These are phyloP conservation scores for Xanthostigma xanthostigma DNA, from an alignment of 2,888 invertebrate genomes.

Conservation along the genomic window DNA sequence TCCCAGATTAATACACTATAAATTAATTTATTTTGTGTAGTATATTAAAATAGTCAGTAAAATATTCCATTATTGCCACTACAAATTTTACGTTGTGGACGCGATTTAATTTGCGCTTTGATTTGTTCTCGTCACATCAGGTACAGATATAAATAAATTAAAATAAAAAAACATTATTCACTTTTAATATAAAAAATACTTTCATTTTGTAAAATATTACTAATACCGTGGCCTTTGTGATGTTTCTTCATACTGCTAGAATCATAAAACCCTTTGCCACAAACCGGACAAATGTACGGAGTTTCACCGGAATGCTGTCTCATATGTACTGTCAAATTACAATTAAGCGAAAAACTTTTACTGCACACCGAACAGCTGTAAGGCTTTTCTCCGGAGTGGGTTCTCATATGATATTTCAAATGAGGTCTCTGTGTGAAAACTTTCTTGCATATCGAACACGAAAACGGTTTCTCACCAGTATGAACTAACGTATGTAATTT, in stretches of 20 bases:
- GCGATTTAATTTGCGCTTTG: too few species aligned
- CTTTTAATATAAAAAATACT: too few species aligned
- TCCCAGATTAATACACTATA: too few species aligned
- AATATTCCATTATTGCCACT: too few species aligned
- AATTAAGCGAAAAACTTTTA: conserved; percentile 22
- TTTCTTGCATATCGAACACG: conserved; percentile 80
- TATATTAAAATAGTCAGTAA: too few species aligned
- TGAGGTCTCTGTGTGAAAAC: conserved; percentile 78
- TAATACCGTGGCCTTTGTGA: conserved; percentile 4
- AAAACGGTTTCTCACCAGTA: conserved; percentile 3
- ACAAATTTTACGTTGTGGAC: too few species aligned
- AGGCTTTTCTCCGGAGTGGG: conserved; percentile 89
- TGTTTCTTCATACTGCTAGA: conserved; percentile 16
- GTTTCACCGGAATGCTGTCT: conserved; percentile 20
- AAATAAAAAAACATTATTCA: too few species aligned
- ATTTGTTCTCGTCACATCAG: too few species aligned
- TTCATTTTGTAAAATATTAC: not conserved
- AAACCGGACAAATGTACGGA: conserved; percentile 18
- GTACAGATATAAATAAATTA: too few species aligned
- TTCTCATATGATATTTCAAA: conserved; percentile 92
- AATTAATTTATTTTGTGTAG: too few species aligned
- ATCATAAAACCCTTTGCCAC: conserved; percentile 22
- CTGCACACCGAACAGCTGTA: conserved; percentile 36
- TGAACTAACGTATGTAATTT: conserved; percentile 1
- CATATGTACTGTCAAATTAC: conserved; percentile 22